phyloP scores from a whole-genome alignment of 2,888 invertebrate genomes.

The Itoplectis maculator region DNA sequence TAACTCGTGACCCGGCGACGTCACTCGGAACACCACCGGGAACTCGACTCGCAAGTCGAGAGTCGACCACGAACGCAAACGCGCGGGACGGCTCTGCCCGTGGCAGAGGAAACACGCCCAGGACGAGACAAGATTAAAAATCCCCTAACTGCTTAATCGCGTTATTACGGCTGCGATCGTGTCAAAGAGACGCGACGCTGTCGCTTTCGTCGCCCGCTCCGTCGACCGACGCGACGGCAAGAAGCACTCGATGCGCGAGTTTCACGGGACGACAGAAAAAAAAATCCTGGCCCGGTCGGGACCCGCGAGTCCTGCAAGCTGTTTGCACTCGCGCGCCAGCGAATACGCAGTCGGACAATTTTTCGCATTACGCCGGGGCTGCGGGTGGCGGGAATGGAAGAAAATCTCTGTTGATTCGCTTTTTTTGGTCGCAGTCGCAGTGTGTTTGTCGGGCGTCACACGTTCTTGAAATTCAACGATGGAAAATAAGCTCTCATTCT shows the following conservation, averaged over 20 bases:
- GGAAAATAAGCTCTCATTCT: too few species aligned
- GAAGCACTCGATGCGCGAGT: constrained; percentile 27
- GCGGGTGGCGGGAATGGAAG: not conserved
- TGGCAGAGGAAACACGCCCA: constrained; percentile 60
- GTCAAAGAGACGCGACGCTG: constrained; percentile 77
- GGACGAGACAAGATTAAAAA: constrained; percentile 71
- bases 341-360: constrained; percentile 22
- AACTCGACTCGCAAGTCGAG: constrained; percentile 22
- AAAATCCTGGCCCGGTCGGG: not conserved
- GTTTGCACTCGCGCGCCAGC: constrained; percentile 1
- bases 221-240: constrained; percentile 29
- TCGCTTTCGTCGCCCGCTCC: constrained; percentile 36
- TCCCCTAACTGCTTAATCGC: constrained; percentile 82
- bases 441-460: too few species aligned
- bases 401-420: not conserved
- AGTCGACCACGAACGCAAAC: constrained; percentile 18
- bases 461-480: too few species aligned
- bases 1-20: constrained; percentile 75
- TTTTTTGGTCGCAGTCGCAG: not conserved
- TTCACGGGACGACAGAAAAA: constrained; percentile 20
- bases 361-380: not conserved
- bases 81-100: too few species aligned
- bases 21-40: constrained; percentile 4
- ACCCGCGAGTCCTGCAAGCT: constrained; percentile 6
- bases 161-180: constrained; percentile 78